Evolutionary conservation across 2,888 invertebrate genomes (phyloP), one percentile per base, ranked within the genome.

Genomic region (Tetheella fluctuosa): DNA sequence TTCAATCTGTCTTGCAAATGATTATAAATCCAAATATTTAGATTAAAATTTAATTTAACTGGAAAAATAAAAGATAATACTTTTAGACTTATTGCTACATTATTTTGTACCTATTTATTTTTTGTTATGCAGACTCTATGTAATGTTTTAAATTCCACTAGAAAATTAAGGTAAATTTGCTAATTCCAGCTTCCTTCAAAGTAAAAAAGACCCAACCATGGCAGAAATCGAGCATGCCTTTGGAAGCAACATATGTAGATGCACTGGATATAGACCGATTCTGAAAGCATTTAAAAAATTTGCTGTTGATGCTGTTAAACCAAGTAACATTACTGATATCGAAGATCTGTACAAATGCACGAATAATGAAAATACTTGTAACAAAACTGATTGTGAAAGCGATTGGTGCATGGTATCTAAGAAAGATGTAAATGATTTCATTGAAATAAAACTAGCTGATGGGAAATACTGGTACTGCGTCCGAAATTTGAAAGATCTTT

Each of bases 261-360:
- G 97, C 76, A 97, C 97, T 0, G 97, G 97, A 0, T 97, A 96
- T 73, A 91, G 97, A 12, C 95, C 97, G 1, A 97, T 97, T 59
- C 80, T 97, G 54, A 96, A 97, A 71, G 95, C 96, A 0, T 96
- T 97, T 83, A 97, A 97, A 76, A 94, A 95, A n/a, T 95, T 96
- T 64, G 95, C 96, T 0, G 87, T 79, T 23, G 96, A 96, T 73
- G 93, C 94, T 8, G 90, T 94, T 0, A 69, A 76, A 15, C 71
- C 80, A 3, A 84, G 88, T 23, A 82, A 84, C 55, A 86, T 95
- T 34, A 57, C 79, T 0, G 95, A 93, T 48, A 89, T 93, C 28
- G 91, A 93, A 76, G 91, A 91, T 39, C 62, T 90, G 0, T 71
- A 64, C 15, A 69, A 73, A 48, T 86, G 83, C 48, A 73, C 23